phyloP scores from a whole-genome alignment of 1,140 invertebrate species.

The Apolygus lucorum region DNA sequence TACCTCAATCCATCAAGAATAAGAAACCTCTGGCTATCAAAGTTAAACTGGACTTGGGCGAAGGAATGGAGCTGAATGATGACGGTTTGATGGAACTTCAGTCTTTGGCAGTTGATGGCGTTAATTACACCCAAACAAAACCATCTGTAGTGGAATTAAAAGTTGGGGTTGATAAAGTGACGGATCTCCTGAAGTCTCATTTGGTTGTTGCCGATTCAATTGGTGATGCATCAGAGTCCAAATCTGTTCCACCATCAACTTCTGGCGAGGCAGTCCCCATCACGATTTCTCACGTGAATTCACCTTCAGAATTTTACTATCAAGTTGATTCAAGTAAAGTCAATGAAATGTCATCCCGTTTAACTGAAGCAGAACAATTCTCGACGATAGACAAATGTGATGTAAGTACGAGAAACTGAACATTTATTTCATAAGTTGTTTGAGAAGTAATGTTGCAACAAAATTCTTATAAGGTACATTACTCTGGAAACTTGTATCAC shows the following conservation, averaged over 20 bases:
- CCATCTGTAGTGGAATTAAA: neutral
- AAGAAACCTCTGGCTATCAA: constrained; percentile 1
- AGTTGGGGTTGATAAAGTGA: neutral
- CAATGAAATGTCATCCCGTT: neutral
- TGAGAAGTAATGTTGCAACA: too few relatives aligned
- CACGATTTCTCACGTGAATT: neutral
- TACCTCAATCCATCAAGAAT: neutral
- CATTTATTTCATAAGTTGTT: too few relatives aligned
- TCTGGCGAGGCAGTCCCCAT: too few relatives aligned
- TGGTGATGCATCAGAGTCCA: neutral
- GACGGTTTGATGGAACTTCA: neutral
- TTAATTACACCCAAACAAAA: neutral
- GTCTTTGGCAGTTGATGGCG: neutral
- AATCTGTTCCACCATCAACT: too few relatives aligned
- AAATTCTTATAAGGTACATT: too few relatives aligned
- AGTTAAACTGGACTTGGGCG: neutral
- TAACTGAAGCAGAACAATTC: neutral
- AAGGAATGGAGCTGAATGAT: neutral
- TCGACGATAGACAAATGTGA: neutral
- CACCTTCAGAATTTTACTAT: constrained; percentile 1
- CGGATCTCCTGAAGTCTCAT: neutral
- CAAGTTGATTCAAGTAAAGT: neutral
- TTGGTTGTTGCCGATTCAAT: neutral
- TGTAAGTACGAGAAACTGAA: too few relatives aligned
- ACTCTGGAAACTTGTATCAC: too few relatives aligned